phyloP scores from a whole-genome alignment of 1,140 invertebrate species.

The Brachionus asplanchnoidis region DNA sequence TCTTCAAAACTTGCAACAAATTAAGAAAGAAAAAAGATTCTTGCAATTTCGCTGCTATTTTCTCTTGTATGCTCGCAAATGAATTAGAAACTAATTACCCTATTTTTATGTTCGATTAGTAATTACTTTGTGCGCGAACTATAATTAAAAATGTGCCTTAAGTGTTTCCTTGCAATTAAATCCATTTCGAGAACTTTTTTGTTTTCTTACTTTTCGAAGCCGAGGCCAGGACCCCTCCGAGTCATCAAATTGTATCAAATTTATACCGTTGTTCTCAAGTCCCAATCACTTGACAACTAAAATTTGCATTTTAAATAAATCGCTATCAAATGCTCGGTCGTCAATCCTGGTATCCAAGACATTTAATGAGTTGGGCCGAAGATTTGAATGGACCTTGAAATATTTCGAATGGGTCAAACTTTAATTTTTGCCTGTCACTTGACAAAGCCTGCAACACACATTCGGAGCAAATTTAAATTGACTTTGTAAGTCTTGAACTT shows the following conservation, averaged over 20 bases:
- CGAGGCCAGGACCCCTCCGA: neutral
- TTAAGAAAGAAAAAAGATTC: conserved; percentile 10
- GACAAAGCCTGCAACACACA: neutral
- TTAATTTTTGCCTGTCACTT: neutral
- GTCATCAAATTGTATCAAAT: neutral
- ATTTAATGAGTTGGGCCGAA: neutral
- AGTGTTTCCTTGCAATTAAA: conserved; percentile 40
- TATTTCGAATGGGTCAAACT: neutral
- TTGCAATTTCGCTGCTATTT: conserved; percentile 30
- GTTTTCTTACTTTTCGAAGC: conserved; percentile 26
- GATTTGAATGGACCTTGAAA: neutral
- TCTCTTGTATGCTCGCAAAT: conserved; percentile 7
- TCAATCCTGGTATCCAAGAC: neutral
- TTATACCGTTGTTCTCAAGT: neutral
- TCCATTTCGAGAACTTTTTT: conserved; percentile 37
- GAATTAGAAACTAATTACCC: conserved; percentile 38
- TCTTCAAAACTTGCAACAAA: neutral
- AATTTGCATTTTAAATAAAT: neutral
- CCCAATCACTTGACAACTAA: neutral
- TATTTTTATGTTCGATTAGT: conserved; percentile 31
- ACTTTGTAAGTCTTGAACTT: conserved; percentile 2
- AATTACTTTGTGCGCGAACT: conserved; percentile 28
- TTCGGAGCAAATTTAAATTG: neutral
- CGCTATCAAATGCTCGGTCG: neutral
- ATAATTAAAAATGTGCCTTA: conserved; percentile 39